These are phyloP conservation scores for Vandiemenella viatica DNA, from an alignment of 2,888 invertebrate genomes.

Conservation along the genomic window DNA sequence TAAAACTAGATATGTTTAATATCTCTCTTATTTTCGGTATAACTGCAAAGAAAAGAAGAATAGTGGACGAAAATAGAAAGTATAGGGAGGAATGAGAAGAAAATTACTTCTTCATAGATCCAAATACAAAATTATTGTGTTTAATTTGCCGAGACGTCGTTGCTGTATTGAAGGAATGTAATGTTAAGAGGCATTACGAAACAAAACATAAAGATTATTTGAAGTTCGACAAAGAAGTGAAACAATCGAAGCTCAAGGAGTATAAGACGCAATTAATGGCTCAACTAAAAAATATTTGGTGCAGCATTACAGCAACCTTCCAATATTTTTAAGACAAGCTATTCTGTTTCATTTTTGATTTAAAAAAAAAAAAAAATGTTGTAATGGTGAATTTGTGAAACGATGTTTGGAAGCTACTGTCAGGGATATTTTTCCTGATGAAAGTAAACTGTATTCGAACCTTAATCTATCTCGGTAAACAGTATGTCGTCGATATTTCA, in stretches of 20 bases:
- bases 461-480: slow-evolving; percentile 13
- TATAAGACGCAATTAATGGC: slow-evolving; percentile 13
- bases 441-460: slow-evolving; percentile 12
- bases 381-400: slow-evolving; percentile 4
- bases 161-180: slow-evolving; percentile 16
- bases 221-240: slow-evolving; percentile 7
- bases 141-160: slow-evolving; percentile 15
- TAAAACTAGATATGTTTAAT: neutral
- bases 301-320: slow-evolving; percentile 15
- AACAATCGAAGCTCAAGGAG: slow-evolving; percentile 11
- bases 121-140: slow-evolving; percentile 2
- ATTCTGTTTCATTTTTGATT: slow-evolving; percentile 12
- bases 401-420: slow-evolving; percentile 12
- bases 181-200: slow-evolving; percentile 16
- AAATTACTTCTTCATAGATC: slow-evolving; percentile 5
- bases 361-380: slow-evolving; percentile 1
- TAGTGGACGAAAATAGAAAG: slow-evolving; percentile 11
- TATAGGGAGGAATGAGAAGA: slow-evolving; percentile 12
- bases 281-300: slow-evolving; percentile 15
- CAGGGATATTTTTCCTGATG: slow-evolving; percentile 12
- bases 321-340: slow-evolving; percentile 15
- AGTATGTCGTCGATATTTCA: slow-evolving; percentile 6
- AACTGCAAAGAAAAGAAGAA: slow-evolving; percentile 10
- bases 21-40: slow-evolving; percentile 6
- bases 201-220: slow-evolving; percentile 15